phyloP scores from a whole-genome alignment of 2,888 invertebrate genomes.

The Callimorpha dominula region DNA sequence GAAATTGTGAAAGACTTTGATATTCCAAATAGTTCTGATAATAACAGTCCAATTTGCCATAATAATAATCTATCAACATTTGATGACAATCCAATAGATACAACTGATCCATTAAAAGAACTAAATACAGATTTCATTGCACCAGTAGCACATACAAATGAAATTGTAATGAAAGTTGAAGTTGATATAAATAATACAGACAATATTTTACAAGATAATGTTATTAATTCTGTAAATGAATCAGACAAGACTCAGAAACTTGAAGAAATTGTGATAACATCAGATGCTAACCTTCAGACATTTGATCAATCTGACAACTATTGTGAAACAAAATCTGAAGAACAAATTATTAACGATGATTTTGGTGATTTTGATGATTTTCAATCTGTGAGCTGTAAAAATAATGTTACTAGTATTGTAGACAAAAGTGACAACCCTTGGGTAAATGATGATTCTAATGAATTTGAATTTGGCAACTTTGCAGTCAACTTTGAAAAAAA shows the following conservation, averaged over 20 bases:
- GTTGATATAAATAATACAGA: conserved; percentile 11
- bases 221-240: background rate
- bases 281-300: conserved; percentile 4
- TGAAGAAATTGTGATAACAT: conserved; percentile 18
- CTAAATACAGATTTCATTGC: conserved; percentile 33
- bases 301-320: conserved; percentile 17
- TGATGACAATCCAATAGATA: conserved; percentile 45
- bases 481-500: conserved; percentile 71
- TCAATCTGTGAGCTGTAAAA: conserved; percentile 67
- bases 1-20: conserved; percentile 46
- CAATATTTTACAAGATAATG: conserved; percentile 15
- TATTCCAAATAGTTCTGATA: conserved; percentile 48
- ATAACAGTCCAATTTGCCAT: conserved; percentile 42
- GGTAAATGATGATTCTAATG: conserved; percentile 61
- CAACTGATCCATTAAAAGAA: conserved; percentile 30
- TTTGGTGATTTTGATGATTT: conserved; percentile 86
- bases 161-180: conserved; percentile 18
- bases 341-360: conserved; percentile 66
- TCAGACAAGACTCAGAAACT: conserved; percentile 13
- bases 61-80: conserved; percentile 35
- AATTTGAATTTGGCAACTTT: conserved; percentile 71
- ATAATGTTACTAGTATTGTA: conserved; percentile 50
- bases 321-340: conserved; percentile 23
- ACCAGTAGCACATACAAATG: conserved; percentile 23
- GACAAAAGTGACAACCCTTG: conserved; percentile 74